These are phyloP conservation scores for Dipodomys stephensi DNA, from an alignment of 2,113 vertebrate species.

Conservation along the genomic window DNA sequence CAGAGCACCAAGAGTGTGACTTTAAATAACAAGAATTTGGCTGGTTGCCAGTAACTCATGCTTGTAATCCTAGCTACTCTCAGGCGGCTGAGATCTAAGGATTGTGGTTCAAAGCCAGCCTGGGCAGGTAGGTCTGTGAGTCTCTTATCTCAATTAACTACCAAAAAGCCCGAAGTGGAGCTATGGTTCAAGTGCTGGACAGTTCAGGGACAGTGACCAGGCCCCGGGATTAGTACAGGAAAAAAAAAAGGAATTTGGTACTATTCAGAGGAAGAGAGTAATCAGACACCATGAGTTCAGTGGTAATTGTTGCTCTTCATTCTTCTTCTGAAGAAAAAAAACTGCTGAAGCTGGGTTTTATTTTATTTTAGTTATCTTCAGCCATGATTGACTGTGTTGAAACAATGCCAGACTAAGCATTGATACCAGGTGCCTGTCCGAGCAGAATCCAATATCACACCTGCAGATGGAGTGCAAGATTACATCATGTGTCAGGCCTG, in stretches of 20 bases:
- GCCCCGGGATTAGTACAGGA: no score
- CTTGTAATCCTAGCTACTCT: no score
- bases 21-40: neutral
- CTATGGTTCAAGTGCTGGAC: no score
- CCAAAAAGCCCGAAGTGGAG: no score
- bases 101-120: no score
- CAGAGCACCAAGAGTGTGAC: neutral
- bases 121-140: no score
- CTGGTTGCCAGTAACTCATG: no score
- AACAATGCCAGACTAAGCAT: slow-evolving; percentile 82
- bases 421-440: slow-evolving; percentile 86
- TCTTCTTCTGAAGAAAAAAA: neutral
- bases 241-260: no score
- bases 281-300: slow-evolving; percentile 20
- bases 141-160: no score
- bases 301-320: slow-evolving; percentile 40
- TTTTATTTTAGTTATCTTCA: slow-evolving; percentile 73
- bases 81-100: no score
- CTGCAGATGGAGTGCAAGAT: slow-evolving; percentile 86
- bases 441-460: slow-evolving; percentile 85
- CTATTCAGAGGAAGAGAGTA: neutral
- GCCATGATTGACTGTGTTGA: slow-evolving; percentile 80
- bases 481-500: slow-evolving; percentile 83
- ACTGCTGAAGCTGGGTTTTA: neutral
- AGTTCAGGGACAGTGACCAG: no score